Evolutionary conservation across 2,888 invertebrate genomes (phyloP), one percentile per base, ranked within the genome.

Genomic region (Steinernema carpocapsae): DNA sequence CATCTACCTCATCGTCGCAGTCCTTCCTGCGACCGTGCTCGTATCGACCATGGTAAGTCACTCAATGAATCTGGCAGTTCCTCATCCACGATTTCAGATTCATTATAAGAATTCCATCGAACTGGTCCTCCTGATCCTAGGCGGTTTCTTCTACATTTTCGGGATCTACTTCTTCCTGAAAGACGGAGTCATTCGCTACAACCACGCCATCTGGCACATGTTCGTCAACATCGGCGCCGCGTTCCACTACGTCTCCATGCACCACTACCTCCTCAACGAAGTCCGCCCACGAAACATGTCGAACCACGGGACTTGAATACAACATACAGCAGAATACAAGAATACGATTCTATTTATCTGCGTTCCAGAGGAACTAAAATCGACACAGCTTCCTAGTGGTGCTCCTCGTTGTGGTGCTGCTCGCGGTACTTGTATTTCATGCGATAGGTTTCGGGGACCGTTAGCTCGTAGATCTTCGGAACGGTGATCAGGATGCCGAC

Each of bases 381-480:
- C 29, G 22, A 52, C 24, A 37, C 3, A 37, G 37, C 37, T 17
- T 64, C 64, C 64, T 72, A 75, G 64, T 78, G 76, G 43, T 76
- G 76, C 43, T 79, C 78, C 7, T 77, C 79, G 76, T 81, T 80
- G 46, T 76, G 75, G 17, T 78, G 77, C 64, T 83, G 79, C 45
- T 80, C 74, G 48, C 81, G 79, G 75, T 83, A 79, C 76, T 84
- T 84, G 78, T 83, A 83, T 52, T 82, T 78, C 19, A 84, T 80
- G 43, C 84, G 75, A 70, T 84, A 79, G 74, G 80, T 76, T 73
- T 84, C 84, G 24, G 84, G 84, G n/a, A 83, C 79, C 7, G 79
- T 70, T 22, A 77, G 73, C 72, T 83, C 83, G 76, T 84, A 84
- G 26, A 72, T 71, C 71, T 83, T 76, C 10, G 78, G 77, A 71